phyloP scores from a whole-genome alignment of 2,888 invertebrate genomes.

The Zele albiditarsus region DNA sequence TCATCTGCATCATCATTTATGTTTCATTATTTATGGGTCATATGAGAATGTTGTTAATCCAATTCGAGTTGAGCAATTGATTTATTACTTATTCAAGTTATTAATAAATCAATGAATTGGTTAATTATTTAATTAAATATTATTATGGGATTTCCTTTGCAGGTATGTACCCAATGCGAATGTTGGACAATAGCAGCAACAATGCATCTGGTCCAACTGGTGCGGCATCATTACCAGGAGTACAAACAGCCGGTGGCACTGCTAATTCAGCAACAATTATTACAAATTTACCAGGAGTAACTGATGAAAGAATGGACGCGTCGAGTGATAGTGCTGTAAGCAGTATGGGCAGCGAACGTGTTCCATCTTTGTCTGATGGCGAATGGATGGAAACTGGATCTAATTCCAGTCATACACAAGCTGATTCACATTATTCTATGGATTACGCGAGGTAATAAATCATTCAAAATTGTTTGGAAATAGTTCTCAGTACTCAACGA shows the following conservation, averaged over 20 bases:
- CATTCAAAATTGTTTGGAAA: neutral
- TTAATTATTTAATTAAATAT: too few species aligned
- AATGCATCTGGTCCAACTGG: conserved; percentile 67
- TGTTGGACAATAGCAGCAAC: conserved; percentile 79
- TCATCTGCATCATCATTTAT: conserved; percentile 44
- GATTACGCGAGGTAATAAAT: conserved; percentile 79
- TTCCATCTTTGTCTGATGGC: conserved; percentile 90
- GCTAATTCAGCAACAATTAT: conserved; percentile 69
- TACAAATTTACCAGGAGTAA: conserved; percentile 64
- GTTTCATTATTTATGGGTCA: conserved; percentile 33
- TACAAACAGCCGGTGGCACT: conserved; percentile 70
- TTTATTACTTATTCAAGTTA: too few species aligned
- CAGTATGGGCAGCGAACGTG: conserved; percentile 93
- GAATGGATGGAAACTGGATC: conserved; percentile 93
- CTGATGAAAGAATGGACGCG: conserved; percentile 84
- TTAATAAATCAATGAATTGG: too few species aligned
- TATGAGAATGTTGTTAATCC: too few species aligned
- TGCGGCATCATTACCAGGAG: conserved; percentile 62
- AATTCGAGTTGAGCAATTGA: too few species aligned
- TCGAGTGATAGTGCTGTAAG: conserved; percentile 94
- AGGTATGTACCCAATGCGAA: conserved; percentile 93
- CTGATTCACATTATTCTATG: conserved; percentile 79
- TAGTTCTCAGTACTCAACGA: conserved; percentile 1
- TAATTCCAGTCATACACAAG: conserved; percentile 82
- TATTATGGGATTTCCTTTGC: conserved; percentile 50